Base-by-base conservation (phyloP, 1,140 invertebrate species). In the Drosophila pseudoobscura region DNA sequence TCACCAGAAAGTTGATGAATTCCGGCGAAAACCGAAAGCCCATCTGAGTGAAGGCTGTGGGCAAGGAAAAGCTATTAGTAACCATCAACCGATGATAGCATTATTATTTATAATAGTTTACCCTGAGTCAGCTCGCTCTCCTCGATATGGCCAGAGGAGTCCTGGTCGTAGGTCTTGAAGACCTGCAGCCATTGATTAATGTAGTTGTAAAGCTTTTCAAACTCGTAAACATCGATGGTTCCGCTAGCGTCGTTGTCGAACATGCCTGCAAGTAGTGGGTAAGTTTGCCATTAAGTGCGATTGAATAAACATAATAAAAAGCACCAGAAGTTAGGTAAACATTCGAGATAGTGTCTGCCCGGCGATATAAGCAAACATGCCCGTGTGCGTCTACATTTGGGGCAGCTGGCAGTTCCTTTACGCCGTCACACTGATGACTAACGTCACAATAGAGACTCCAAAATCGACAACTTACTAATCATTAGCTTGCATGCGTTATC, bases 191-290 rank as follows among this genome's bases (percentile, higher is more conserved):
- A 98, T 77, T 97, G 94, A 89, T 97, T 97, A 39, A 98, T 95
- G 84, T 98, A 98, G 52, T 95, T 96, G 92, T 96, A 98, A 7
- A 98, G 92, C 76, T 96, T 95, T 82, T 96, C 95, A 91, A 98
- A 98, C 92, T 98, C 97, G 78, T 94, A 93, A 0, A 97, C 57
- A 91, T 97, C 96, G 76, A 98, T 97, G n/a, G 95, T 95, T n/a
- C 97, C 97, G 70, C 93, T 95, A 75, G 95, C 94, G 88, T 97
- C 96, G 76, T 94, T 94, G 91, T 98, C 97, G 93, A 98, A 98
- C 96, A 98, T 97, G 62, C 95, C 96, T 95, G n/a, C 26, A 51
- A 59, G 5, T 9, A 39, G n/a, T 49, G 17, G 11, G 43, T 58
- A 54, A 50, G 56, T 24, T 8, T 46, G 22, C 41, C 47, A 51